Conservation (phyloP, 2,888 invertebrate species). For the Cheilosia soror region DNA sequence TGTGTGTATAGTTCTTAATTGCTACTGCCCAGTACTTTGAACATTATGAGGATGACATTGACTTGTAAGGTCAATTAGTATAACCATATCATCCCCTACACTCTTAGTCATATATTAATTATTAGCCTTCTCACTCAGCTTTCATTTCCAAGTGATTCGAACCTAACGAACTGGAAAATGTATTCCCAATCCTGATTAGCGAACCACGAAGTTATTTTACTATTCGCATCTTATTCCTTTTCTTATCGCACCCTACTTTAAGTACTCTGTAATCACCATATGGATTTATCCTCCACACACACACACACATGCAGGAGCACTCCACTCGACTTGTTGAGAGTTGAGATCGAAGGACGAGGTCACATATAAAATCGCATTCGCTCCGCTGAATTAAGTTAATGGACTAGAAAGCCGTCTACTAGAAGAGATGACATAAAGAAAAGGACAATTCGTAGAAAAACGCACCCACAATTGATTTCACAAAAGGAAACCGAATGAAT, state of each 20-base stretch:
- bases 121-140: conserved; percentile 27
- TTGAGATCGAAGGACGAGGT: conserved; percentile 37
- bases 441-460: conserved; percentile 63
- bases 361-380: conserved; percentile 60
- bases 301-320: background rate
- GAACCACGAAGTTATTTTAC: conserved; percentile 36
- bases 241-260: conserved; percentile 12
- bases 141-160: background rate
- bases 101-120: background rate
- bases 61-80: background rate
- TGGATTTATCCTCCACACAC: conserved; percentile 36
- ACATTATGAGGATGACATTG: background rate
- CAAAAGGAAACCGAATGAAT: conserved; percentile 59
- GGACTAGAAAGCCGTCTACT: conserved; percentile 70
- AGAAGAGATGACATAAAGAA: conserved; percentile 62
- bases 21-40: no score
- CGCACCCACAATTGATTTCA: conserved; percentile 61
- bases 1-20: no score
- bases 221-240: conserved; percentile 7
- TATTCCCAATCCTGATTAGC: conserved; percentile 54
- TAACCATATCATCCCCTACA: background rate
- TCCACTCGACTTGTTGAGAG: background rate
- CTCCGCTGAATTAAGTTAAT: conserved; percentile 66
- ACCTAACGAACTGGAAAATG: conserved; percentile 51
- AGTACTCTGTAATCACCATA: conserved; percentile 44